A percentile compares a stretch with the other conserved stretches of the same genome.
These are phyloP conservation scores for Eidolon dupreanum DNA, from an alignment of 2,797 vertebrate genomes.

Conservation along the genomic window DNA sequence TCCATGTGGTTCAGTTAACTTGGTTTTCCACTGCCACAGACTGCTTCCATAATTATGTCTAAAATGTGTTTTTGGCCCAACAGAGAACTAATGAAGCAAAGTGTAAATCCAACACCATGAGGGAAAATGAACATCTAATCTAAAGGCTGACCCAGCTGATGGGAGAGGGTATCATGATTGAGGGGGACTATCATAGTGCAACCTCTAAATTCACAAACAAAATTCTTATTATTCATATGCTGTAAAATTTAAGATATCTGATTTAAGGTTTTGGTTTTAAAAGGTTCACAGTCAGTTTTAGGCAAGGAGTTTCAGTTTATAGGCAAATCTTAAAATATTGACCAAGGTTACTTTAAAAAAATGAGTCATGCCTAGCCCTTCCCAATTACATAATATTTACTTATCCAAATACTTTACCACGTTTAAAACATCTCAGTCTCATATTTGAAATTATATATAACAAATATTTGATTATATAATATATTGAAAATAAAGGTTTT, in stretches of 20 bases:
- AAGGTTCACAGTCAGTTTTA: conserved; percentile 45
- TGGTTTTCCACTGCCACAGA: conserved; percentile 77
- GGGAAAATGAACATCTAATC: conserved; percentile 26
- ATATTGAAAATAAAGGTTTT: conserved; percentile 39
- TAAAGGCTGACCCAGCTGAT: background rate
- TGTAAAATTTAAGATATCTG: background rate
- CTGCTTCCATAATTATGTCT: conserved; percentile 72
- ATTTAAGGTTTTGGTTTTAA: conserved; percentile 43
- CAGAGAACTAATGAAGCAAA: conserved; percentile 64
- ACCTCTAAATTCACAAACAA: background rate
- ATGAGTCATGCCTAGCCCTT: conserved; percentile 60
- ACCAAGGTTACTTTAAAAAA: conserved; percentile 58
- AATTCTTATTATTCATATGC: background rate
- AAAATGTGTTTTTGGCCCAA: conserved; percentile 68
- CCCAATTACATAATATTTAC: conserved; percentile 74
- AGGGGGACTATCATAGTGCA: background rate
- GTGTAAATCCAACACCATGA: conserved; percentile 37
- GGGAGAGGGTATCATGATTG: too few relatives aligned
- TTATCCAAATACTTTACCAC: conserved; percentile 62
- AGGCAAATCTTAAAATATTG: conserved; percentile 70
- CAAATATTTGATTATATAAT: conserved; percentile 59
- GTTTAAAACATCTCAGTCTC: conserved; percentile 65
- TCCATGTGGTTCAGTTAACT: conserved; percentile 78
- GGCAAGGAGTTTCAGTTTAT: conserved; percentile 49
- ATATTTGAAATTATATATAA: conserved; percentile 67